Percentiles rank a stretch among this genome's conserved stretches.
Evolutionary conservation across 2,888 invertebrate species (phyloP).

Genomic region (Nymphalis polychloros): DNA sequence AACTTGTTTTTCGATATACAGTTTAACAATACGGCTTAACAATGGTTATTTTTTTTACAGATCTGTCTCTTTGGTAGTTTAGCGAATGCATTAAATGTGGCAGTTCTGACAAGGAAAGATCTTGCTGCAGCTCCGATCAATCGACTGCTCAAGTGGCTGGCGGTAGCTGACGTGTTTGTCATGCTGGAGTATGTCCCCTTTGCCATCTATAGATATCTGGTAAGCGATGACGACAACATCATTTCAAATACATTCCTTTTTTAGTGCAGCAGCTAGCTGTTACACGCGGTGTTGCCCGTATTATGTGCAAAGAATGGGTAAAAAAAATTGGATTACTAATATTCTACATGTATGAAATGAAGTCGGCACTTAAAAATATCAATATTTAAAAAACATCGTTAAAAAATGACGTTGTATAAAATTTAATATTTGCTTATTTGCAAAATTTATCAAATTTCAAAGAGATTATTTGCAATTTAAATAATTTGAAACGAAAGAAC

Average conservation of each 20-base stretch:
- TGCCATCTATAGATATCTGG: constrained; percentile 73
- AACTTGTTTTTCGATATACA: too few species aligned
- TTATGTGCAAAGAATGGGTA: too few species aligned
- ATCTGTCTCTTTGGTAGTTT: constrained; percentile 94
- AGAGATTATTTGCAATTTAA: too few species aligned
- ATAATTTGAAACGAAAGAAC: too few species aligned
- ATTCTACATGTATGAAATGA: too few species aligned
- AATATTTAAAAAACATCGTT: too few species aligned
- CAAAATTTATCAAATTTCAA: too few species aligned
- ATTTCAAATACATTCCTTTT: background rate
- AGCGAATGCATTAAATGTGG: constrained; percentile 93
- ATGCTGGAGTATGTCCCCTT: constrained; percentile 88
- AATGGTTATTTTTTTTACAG: constrained; percentile 50
- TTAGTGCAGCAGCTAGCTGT: background rate
- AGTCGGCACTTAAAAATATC: too few species aligned
- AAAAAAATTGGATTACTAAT: too few species aligned
- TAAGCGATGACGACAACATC: constrained; percentile 48
- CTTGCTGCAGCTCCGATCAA: constrained; percentile 93
- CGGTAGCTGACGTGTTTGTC: constrained; percentile 93
- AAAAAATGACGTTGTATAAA: too few species aligned
- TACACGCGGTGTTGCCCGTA: background rate
- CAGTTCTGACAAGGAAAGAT: constrained; percentile 91
- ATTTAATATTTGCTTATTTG: too few species aligned
- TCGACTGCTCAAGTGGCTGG: constrained; percentile 90
- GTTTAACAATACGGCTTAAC: too few species aligned